Conservation (phyloP, 2,797 vertebrate species). For the Acanthurus lineatus region DNA sequence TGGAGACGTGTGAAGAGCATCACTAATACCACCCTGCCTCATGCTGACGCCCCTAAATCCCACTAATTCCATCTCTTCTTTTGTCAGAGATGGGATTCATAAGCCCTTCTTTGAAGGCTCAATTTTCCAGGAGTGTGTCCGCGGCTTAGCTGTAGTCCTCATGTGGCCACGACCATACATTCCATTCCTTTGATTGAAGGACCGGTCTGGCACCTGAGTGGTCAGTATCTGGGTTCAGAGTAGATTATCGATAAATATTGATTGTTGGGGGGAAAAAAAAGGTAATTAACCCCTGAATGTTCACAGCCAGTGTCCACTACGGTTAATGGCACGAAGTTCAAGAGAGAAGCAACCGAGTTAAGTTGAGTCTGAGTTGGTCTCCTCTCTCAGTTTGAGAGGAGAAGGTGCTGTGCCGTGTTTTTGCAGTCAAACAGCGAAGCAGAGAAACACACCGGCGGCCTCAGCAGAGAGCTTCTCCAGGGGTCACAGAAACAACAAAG, state of each 20-base stretch:
- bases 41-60: slow-evolving; percentile 76
- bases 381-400: slow-evolving; percentile 20
- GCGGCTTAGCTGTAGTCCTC: slow-evolving; percentile 63
- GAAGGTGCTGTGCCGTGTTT: slow-evolving; percentile 53
- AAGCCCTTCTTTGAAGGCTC: slow-evolving; percentile 80
- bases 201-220: slow-evolving; percentile 48
- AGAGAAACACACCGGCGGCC: slow-evolving; percentile 45
- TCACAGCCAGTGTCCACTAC: slow-evolving; percentile 27
- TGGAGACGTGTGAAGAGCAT: slow-evolving; percentile 74
- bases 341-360: slow-evolving; percentile 22
- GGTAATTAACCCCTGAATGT: slow-evolving; percentile 54
- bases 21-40: slow-evolving; percentile 71
- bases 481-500: slow-evolving; percentile 65
- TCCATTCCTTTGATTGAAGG: slow-evolving; percentile 52
- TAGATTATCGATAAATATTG: slow-evolving; percentile 65
- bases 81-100: slow-evolving; percentile 81
- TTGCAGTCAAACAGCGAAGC: slow-evolving; percentile 46
- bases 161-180: slow-evolving; percentile 49
- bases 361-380: slow-evolving; percentile 29
- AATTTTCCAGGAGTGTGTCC: slow-evolving; percentile 81
- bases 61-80: slow-evolving; percentile 82
- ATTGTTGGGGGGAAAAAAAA: slow-evolving; percentile 44
- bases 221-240: slow-evolving; percentile 45
- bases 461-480: slow-evolving; percentile 45
- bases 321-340: slow-evolving; percentile 21